phyloP scores from a whole-genome alignment of 1,140 invertebrate species.

The Trichogramma pretiosum region DNA sequence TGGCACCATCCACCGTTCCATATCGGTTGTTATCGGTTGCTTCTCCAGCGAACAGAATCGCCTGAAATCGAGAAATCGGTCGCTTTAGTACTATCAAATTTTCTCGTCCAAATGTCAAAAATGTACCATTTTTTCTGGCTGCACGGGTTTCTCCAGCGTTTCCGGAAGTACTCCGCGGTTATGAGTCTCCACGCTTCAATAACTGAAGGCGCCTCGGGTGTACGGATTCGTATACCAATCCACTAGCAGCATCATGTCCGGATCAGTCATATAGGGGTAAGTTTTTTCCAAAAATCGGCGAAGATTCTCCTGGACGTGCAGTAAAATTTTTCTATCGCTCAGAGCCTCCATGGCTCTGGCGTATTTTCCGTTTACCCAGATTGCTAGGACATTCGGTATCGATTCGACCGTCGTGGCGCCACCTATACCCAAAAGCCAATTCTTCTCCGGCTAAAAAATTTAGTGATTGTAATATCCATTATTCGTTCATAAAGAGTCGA shows the following conservation, averaged over 20 bases:
- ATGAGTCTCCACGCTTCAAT: constrained; percentile 47
- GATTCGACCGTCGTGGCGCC: constrained; percentile 56
- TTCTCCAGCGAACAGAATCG: too few species aligned
- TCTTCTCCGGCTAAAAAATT: constrained; percentile 27
- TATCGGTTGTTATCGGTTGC: too few species aligned
- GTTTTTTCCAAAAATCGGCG: constrained; percentile 36
- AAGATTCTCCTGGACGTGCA: constrained; percentile 37
- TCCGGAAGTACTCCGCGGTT: constrained; percentile 1
- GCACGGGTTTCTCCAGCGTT: constrained; percentile 23
- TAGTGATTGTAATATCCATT: neutral
- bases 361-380: constrained; percentile 48
- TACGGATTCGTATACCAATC: constrained; percentile 60
- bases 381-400: constrained; percentile 57
- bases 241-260: constrained; percentile 43
- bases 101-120: too few species aligned
- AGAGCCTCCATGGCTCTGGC: constrained; percentile 49
- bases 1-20: too few species aligned
- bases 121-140: constrained; percentile 9
- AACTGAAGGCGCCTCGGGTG: constrained; percentile 64
- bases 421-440: constrained; percentile 55
- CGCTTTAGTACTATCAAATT: too few species aligned
- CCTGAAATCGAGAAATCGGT: too few species aligned
- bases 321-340: constrained; percentile 39
- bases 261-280: constrained; percentile 46
- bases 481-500: too few species aligned